phyloP scores from a whole-genome alignment of 1,140 invertebrate species.

The Nasonia longicornis region DNA sequence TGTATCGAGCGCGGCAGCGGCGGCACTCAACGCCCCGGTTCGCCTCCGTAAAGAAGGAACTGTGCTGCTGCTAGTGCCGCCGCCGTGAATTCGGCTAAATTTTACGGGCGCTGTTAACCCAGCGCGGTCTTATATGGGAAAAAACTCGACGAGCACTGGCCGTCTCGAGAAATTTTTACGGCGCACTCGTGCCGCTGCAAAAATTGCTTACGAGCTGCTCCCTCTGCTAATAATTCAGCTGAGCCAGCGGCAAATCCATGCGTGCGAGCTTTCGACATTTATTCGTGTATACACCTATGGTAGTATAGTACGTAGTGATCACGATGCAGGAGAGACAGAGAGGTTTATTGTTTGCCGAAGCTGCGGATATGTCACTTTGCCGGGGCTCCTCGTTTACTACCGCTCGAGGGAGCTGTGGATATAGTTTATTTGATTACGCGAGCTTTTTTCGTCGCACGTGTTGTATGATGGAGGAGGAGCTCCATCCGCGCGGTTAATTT shows the following conservation, averaged over 20 bases:
- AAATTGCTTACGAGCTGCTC: neutral
- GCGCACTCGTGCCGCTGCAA: neutral
- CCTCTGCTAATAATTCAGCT: neutral
- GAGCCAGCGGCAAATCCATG: constrained; percentile 3
- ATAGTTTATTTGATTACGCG: too few species aligned
- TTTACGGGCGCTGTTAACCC: constrained; percentile 33
- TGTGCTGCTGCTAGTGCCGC: neutral
- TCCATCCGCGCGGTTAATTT: too few species aligned
- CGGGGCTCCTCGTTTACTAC: too few species aligned
- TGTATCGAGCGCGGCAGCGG: constrained; percentile 13
- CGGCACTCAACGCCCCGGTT: neutral
- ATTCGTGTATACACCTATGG: neutral
- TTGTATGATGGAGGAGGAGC: too few species aligned
- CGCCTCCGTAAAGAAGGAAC: neutral
- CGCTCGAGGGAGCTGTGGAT: too few species aligned
- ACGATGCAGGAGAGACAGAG: too few species aligned
- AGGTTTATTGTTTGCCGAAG: too few species aligned
- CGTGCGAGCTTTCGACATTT: neutral
- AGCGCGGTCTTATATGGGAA: neutral
- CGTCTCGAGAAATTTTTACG: constrained; percentile 9
- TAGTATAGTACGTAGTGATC: too few species aligned
- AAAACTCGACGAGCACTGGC: constrained; percentile 16
- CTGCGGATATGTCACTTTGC: too few species aligned
- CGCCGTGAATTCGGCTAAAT: constrained; percentile 24
- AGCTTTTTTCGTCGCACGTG: too few species aligned